Base-by-base conservation (phyloP, 2,888 invertebrate genomes). In the Hedya salicella region DNA sequence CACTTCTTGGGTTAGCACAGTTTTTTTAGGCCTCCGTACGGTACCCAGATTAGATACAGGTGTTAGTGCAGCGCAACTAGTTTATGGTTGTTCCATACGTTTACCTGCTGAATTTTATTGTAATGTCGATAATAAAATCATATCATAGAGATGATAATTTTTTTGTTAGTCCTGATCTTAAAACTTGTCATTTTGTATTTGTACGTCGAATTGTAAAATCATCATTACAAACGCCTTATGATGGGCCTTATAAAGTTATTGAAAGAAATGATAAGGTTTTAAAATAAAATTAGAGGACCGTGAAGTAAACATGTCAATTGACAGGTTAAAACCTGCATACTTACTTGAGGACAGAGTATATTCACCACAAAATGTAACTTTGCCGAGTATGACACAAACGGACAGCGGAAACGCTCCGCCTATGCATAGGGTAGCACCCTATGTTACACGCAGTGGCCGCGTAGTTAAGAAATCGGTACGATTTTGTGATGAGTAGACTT, bases 271-370 rank as follows among this genome's bases (percentile, higher is more conserved):
- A 19, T 16, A 65, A 53, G 16, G 46, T 57, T 25, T 25, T 25
- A 25, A 25, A 1, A 25, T 61, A n/a, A 30, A 61, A 21, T 39
- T 48, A 9, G 30, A 40, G 3, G 36, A n/a, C 1, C 39, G 54
- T 19, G 8, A 39, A 16, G 13, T 44, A 8, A 42, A 13, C 36
- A 40, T 66, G 8, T 66, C 66, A 4, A 66, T 66, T 14, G 66
- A 66, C 42, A 44, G 66, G 6, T 11, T 66, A 14, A 66, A 66
- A 56, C 66, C 66, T 19, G 61, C 66, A 11, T 66, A 60, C 36
- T 2, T 48, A 17, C 40, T 40, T 40, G n/a, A 40, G 40, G n/a
- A 40, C n/a, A 25, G 2, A 40, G 13, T 4, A n/a, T n/a, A n/a
- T n/a, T n/a, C n/a, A n/a, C n/a, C n/a, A n/a, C n/a, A n/a, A n/a